These are phyloP conservation scores for Ormyrus thymus DNA, from an alignment of 2,888 invertebrate species.

Conservation along the genomic window DNA sequence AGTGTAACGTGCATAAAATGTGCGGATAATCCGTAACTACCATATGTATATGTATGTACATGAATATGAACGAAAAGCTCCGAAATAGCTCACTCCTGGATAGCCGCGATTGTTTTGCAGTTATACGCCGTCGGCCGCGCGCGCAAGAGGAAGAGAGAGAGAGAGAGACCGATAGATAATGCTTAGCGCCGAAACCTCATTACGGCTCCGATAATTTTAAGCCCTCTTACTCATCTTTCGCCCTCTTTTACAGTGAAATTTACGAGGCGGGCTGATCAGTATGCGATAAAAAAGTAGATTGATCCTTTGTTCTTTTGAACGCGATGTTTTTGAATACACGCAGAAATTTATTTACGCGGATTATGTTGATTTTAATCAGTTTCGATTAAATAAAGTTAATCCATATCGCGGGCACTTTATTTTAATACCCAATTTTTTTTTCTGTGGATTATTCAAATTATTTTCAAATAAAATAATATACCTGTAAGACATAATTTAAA, in stretches of 20 bases:
- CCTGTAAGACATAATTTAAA: no score
- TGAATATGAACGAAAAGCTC: constrained; percentile 36
- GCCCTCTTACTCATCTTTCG: neutral
- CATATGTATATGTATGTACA: neutral
- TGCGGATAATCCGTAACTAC: constrained; percentile 19
- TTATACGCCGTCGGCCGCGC: neutral
- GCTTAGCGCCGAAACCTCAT: neutral
- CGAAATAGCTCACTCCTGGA: constrained; percentile 6
- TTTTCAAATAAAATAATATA: no score
- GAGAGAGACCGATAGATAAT: constrained; percentile 16
- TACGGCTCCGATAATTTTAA: constrained; percentile 19
- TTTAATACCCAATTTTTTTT: no score
- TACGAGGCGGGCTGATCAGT: neutral
- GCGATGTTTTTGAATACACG: no score
- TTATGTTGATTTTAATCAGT: no score
- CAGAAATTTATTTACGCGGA: no score
- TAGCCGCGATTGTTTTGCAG: constrained; percentile 20
- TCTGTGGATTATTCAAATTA: no score
- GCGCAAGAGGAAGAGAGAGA: neutral
- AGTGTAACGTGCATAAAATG: constrained; percentile 21
- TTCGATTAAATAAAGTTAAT: no score
- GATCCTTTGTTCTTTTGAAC: no score
- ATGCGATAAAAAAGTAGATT: no score
- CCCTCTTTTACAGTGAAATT: constrained; percentile 3
- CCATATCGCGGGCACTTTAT: no score